These are phyloP conservation scores for Mantis religiosa DNA, from an alignment of 2,888 invertebrate genomes.

Conservation along the genomic window DNA sequence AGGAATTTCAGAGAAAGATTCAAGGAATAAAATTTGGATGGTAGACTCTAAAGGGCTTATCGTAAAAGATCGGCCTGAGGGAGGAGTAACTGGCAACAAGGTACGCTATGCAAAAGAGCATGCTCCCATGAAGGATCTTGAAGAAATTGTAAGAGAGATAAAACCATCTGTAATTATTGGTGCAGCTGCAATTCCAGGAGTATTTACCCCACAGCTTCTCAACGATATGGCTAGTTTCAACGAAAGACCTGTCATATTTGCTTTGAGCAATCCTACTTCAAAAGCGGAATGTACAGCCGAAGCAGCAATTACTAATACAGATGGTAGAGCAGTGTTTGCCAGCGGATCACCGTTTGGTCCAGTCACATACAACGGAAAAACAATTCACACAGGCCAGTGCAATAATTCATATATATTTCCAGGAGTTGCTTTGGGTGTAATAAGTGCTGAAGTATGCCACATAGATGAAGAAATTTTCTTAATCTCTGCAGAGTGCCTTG, in stretches of 20 bases:
- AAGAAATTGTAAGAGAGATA: constrained; percentile 73
- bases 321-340: constrained; percentile 69
- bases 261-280: constrained; percentile 95
- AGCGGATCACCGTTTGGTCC: constrained; percentile 95
- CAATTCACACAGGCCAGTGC: constrained; percentile 89
- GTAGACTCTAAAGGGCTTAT: constrained; percentile 94
- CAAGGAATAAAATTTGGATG: constrained; percentile 83
- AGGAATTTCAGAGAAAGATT: constrained; percentile 70
- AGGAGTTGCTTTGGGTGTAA: constrained; percentile 86
- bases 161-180: constrained; percentile 91
- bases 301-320: constrained; percentile 82
- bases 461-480: constrained; percentile 92
- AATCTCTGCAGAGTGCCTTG: constrained; percentile 67
- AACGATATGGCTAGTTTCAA: constrained; percentile 80
- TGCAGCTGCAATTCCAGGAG: constrained; percentile 90
- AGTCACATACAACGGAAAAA: constrained; percentile 74
- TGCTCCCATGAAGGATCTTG: constrained; percentile 69
- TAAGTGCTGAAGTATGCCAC: constrained; percentile 82
- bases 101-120: constrained; percentile 74
- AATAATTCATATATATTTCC: constrained; percentile 98
- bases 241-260: constrained; percentile 89
- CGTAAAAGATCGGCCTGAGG: constrained; percentile 79
- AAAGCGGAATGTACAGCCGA: constrained; percentile 99
- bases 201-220: constrained; percentile 87
- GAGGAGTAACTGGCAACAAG: constrained; percentile 78